phyloP scores from a whole-genome alignment of 2,113 vertebrate species.

The Corvus cornix region DNA sequence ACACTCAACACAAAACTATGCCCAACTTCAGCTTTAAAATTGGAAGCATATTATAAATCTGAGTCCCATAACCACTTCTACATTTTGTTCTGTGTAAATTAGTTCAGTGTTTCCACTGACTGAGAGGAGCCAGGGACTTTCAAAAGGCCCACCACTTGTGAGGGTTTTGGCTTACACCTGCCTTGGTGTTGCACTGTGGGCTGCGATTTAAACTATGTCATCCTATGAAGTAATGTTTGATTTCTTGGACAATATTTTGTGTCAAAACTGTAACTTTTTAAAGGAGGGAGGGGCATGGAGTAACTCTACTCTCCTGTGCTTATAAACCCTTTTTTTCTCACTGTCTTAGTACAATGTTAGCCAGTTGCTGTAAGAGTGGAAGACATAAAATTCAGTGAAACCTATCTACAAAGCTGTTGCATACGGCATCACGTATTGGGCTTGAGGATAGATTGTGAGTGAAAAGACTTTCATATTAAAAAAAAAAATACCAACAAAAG shows the following conservation, averaged over 20 bases:
- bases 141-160: not conserved
- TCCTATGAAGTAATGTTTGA: not conserved
- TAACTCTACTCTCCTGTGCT: not conserved
- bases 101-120: not conserved
- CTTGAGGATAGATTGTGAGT: not conserved
- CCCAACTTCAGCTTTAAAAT: not conserved
- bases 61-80: not conserved
- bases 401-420: not conserved
- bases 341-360: not conserved
- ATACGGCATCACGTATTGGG: not conserved
- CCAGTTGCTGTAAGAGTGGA: not conserved
- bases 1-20: rapidly evolving
- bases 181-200: not conserved
- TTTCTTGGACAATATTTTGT: not conserved
- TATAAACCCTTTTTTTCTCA: not conserved
- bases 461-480: not conserved
- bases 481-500: not conserved
- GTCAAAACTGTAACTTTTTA: not conserved
- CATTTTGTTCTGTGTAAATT: not conserved
- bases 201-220: not conserved
- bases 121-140: not conserved
- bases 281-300: not conserved
- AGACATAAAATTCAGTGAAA: not conserved
- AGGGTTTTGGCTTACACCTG: not conserved
- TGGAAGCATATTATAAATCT: not conserved